Evolutionary conservation across 2,888 invertebrate species (phyloP).

Genomic region (Acleris cristana): DNA sequence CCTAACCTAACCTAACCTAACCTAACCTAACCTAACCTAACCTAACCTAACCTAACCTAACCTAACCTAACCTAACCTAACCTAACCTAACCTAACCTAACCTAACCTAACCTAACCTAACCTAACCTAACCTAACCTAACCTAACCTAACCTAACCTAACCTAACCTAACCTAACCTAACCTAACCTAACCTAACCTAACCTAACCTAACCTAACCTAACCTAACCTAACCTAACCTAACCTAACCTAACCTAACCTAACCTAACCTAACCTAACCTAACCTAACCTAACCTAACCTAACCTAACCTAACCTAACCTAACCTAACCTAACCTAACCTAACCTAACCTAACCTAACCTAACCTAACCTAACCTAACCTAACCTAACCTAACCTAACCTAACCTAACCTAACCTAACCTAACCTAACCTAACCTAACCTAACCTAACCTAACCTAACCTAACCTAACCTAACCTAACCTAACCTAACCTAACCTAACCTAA

Average conservation of each 20-base stretch:
- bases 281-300: constrained; percentile 12
- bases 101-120: constrained; percentile 12
- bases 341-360: constrained; percentile 12
- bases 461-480: constrained; percentile 12
- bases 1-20: constrained; percentile 12
- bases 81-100: constrained; percentile 12
- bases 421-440: constrained; percentile 12
- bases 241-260: constrained; percentile 12
- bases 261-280: constrained; percentile 12
- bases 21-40: constrained; percentile 12
- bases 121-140: constrained; percentile 12
- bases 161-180: constrained; percentile 12
- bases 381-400: constrained; percentile 12
- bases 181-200: constrained; percentile 12
- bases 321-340: constrained; percentile 12
- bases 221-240: constrained; percentile 12
- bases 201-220: constrained; percentile 12
- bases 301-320: constrained; percentile 12
- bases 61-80: constrained; percentile 12
- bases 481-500: constrained; percentile 12
- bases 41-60: constrained; percentile 12
- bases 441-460: constrained; percentile 12
- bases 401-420: constrained; percentile 12
- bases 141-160: constrained; percentile 12
- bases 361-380: constrained; percentile 12